phyloP scores from a whole-genome alignment of 2,888 invertebrate species.

The Idaea dimidiata region DNA sequence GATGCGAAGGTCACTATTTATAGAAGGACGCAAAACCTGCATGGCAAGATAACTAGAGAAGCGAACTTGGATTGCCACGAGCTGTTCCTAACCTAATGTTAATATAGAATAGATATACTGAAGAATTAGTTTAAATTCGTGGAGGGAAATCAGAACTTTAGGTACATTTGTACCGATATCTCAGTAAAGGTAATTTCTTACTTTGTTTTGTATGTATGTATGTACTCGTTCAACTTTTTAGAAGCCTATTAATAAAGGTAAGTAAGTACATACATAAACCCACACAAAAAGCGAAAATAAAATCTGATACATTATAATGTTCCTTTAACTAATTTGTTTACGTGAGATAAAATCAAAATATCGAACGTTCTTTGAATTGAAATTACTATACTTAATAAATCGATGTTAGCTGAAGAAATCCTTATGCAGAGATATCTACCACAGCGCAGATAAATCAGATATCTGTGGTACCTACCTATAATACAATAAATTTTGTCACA shows the following conservation, averaged over 20 bases:
- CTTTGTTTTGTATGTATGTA: too few relatives aligned
- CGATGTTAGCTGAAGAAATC: not conserved
- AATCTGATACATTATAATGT: not conserved
- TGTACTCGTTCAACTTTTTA: too few relatives aligned
- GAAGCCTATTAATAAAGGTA: too few relatives aligned
- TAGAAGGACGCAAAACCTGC: slow-evolving; percentile 72
- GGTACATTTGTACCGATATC: too few relatives aligned
- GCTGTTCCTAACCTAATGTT: slow-evolving; percentile 23
- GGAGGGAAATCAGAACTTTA: too few relatives aligned
- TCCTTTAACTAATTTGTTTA: not conserved
- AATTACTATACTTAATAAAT: not conserved
- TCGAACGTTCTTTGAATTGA: not conserved
- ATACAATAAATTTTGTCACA: too few relatives aligned
- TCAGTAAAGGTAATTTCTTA: too few relatives aligned
- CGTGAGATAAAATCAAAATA: not conserved
- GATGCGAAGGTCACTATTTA: slow-evolving; percentile 55
- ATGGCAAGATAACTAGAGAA: slow-evolving; percentile 63
- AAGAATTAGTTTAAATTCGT: not conserved
- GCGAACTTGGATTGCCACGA: slow-evolving; percentile 58
- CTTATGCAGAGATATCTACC: too few relatives aligned
- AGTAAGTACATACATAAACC: not conserved
- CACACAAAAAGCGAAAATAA: not conserved
- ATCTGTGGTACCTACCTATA: not conserved
- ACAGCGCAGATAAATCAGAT: too few relatives aligned
- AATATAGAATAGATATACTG: not conserved